phyloP scores from a whole-genome alignment of 2,113 vertebrate genomes.

The Hippolais icterina region DNA sequence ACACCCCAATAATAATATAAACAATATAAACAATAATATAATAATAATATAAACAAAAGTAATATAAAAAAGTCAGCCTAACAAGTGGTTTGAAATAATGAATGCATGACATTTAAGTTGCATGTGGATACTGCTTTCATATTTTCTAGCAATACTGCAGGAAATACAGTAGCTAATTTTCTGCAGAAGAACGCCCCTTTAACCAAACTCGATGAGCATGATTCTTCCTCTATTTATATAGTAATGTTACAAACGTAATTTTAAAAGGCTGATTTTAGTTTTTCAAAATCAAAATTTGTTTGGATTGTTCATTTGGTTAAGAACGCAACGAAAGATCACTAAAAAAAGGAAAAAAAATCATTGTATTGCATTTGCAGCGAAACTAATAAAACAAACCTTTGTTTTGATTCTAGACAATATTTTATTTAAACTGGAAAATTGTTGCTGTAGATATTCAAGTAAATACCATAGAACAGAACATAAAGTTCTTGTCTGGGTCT shows the following conservation, averaged over 20 bases:
- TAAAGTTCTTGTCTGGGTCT: background rate
- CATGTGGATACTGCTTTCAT: background rate
- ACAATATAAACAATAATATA: too few species aligned
- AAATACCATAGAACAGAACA: background rate
- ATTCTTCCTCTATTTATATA: background rate
- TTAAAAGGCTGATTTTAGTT: background rate
- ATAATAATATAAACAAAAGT: too few species aligned
- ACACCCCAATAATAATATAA: too few species aligned
- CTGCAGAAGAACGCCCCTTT: background rate
- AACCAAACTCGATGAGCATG: background rate
- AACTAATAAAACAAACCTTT: background rate
- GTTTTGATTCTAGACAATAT: background rate
- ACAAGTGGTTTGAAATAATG: background rate
- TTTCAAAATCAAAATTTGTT: background rate
- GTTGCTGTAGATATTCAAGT: background rate
- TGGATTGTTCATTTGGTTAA: background rate
- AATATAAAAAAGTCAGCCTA: background rate
- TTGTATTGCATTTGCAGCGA: background rate
- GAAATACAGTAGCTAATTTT: background rate
- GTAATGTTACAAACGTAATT: background rate
- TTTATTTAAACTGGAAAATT: background rate
- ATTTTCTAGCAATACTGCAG: background rate
- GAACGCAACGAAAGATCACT: background rate
- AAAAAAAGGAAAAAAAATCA: too few species aligned
- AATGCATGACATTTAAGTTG: background rate